Evolutionary conservation across 2,888 invertebrate genomes (phyloP).

Genomic region (Hermaeophaga mercurialis): DNA sequence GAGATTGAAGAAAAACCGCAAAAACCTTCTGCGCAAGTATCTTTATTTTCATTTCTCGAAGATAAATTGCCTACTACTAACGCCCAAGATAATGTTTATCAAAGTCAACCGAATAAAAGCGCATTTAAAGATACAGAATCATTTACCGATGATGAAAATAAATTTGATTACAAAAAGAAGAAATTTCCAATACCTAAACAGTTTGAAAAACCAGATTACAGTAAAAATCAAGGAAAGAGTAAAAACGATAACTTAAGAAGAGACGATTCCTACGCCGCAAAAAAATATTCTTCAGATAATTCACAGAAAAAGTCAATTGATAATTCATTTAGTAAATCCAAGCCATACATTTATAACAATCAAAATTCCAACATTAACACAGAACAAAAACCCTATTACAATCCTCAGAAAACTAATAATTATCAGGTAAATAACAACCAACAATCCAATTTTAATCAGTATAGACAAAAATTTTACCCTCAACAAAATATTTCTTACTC

Average conservation of each 20-base stretch:
- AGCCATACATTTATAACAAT: conserved; percentile 7
- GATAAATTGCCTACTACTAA: conserved; percentile 69
- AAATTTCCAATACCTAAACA: conserved; percentile 18
- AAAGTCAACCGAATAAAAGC: conserved; percentile 23
- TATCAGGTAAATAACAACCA: neutral
- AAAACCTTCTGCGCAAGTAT: conserved; percentile 80
- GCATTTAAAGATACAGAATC: conserved; percentile 11
- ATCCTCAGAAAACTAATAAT: conserved; percentile 5
- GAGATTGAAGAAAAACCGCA: conserved; percentile 65
- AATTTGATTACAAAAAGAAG: conserved; percentile 17
- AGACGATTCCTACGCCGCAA: neutral
- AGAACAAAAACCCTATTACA: conserved; percentile 4
- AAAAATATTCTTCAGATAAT: neutral
- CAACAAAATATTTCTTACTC: neutral
- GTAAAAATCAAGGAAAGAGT: conserved; percentile 21
- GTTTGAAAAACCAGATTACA: conserved; percentile 23
- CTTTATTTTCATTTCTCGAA: conserved; percentile 81
- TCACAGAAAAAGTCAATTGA: neutral
- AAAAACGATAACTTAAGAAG: conserved; percentile 7
- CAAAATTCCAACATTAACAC: neutral
- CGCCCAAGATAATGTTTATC: conserved; percentile 9
- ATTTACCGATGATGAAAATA: conserved; percentile 9
- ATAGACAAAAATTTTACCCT: neutral
- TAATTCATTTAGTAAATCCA: conserved; percentile 15
- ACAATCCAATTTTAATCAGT: neutral